phyloP scores from a whole-genome alignment of 2,888 invertebrate genomes.

The Scaptomyza reducta region DNA sequence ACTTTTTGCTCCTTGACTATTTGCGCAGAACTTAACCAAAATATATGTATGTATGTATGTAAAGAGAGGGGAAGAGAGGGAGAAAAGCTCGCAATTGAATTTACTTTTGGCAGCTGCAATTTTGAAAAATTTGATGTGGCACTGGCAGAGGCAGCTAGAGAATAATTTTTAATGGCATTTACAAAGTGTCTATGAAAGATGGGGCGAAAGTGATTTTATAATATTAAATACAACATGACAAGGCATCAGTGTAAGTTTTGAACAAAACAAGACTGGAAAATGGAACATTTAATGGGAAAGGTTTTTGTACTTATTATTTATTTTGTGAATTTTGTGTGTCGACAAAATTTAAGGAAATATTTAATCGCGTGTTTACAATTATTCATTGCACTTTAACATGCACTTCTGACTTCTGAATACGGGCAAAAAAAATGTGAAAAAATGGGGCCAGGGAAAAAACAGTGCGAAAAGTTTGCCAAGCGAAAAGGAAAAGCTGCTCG shows the following conservation, averaged over 20 bases:
- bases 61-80: background rate
- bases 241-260: conserved; percentile 43
- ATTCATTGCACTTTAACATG: conserved; percentile 30
- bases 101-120: conserved; percentile 54
- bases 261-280: conserved; percentile 10
- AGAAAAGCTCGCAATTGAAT: conserved; percentile 41
- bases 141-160: conserved; percentile 16
- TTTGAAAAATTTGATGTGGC: conserved; percentile 67
- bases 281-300: conserved; percentile 6
- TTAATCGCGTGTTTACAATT: background rate
- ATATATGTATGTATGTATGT: background rate
- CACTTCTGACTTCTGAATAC: conserved; percentile 25
- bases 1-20: conserved; percentile 54
- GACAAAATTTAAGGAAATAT: background rate
- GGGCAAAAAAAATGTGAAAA: conserved; percentile 16
- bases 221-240: conserved; percentile 20
- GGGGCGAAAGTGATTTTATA: conserved; percentile 70
- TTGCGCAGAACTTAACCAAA: conserved; percentile 56
- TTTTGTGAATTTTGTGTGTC: background rate
- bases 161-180: conserved; percentile 72
- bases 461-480: conserved; percentile 40
- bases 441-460: conserved; percentile 62
- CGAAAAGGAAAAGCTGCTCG: conserved; percentile 36
- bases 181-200: conserved; percentile 18
- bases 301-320: background rate